Base-by-base conservation (phyloP, 2,797 vertebrate species). In the Gobionotothen gibberifrons region DNA sequence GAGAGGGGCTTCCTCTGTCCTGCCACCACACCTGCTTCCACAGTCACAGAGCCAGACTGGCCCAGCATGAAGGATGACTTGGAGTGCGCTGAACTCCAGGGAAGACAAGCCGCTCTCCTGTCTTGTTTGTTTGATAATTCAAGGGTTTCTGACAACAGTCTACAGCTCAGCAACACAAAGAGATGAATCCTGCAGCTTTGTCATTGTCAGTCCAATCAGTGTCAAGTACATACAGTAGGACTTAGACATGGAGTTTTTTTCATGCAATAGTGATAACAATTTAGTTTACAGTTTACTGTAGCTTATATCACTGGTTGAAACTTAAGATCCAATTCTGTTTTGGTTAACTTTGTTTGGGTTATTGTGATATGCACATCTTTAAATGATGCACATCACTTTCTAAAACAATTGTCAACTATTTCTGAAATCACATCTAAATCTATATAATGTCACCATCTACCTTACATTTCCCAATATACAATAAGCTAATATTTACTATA, bases 61-160 rank as follows among this genome's bases (percentile, higher is more conserved):
- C 76, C 79, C 76, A 3, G 82, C 75, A 92, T 95, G 93, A 95
- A 91, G 87, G 82, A 95, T 95, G 91, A 83, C 87, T 87, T 65
- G 66, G 74, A 85, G 82, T 76, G 61, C 15, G 69, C 77, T 74
- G 81, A 92, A 92, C 93, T 94, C 93, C 85, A 88, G 93, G 92
- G 93, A 90, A 86, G 81, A 70, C 72, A 49, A 78, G 78, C 75
- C 73, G 43, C 77, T 75, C 81, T 81, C 78, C 84, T 87, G 88
- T 92, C 92, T 73, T 90, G 90, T 91, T 92, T 91, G 92, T 93
- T 93, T 92, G 90, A 92, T 93, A 91, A 93, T 94, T 93, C 92
- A 88, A 86, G 76, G 86, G 81, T 78, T 85, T 87, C 82, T 89
- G 93, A 93, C 93, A 91, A 83, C 48, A 79, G 78, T 86, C 82